phyloP scores from a whole-genome alignment of 2,113 vertebrate species.

The Callaeas wilsoni region DNA sequence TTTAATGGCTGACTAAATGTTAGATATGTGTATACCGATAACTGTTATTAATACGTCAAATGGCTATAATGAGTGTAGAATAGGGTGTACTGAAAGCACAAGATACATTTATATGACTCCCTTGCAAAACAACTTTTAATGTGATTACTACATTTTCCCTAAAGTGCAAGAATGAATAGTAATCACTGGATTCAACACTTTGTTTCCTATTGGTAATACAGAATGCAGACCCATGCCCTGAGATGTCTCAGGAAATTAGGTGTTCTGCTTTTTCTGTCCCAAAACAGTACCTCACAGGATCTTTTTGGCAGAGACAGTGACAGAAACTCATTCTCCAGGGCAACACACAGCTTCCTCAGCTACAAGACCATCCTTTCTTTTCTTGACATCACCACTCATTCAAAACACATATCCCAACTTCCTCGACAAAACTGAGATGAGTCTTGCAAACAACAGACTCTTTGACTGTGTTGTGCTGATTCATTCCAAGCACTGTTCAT shows the following conservation, averaged over 20 bases:
- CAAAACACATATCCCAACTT: constrained; percentile 2
- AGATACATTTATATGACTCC: background rate
- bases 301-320: background rate
- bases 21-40: background rate
- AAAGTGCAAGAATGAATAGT: background rate
- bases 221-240: background rate
- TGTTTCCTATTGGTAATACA: background rate
- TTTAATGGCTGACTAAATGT: background rate
- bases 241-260: background rate
- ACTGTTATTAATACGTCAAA: background rate
- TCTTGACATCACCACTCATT: constrained; percentile 25
- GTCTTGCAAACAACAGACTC: constrained; percentile 44
- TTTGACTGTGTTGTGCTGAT: constrained; percentile 32
- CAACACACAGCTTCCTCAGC: constrained; percentile 11
- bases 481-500: constrained; percentile 34
- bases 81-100: background rate
- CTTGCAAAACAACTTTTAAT: background rate
- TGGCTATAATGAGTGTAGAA: background rate
- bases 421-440: constrained; percentile 26
- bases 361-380: constrained; percentile 28
- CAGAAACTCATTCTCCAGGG: background rate
- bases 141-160: background rate
- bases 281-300: background rate
- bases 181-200: background rate
- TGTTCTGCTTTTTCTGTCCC: background rate